Evolutionary conservation across 2,113 vertebrate species (phyloP).

Genomic region (Oncorhynchus clarkii): DNA sequence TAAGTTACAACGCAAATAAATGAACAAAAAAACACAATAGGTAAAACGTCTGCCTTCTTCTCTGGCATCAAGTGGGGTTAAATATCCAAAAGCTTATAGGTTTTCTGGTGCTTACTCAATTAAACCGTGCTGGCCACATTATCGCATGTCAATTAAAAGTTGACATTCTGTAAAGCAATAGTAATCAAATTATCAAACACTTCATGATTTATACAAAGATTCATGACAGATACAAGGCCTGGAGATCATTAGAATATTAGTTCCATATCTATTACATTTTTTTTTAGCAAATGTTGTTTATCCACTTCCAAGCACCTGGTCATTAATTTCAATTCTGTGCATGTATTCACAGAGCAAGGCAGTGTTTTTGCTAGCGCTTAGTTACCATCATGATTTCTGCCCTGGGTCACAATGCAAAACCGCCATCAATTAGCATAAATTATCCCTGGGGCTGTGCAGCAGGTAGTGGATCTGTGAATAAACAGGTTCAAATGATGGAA

Average conservation of each 20-base stretch:
- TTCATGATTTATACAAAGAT: too few relatives aligned
- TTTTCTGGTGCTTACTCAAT: too few relatives aligned
- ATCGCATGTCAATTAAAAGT: too few relatives aligned
- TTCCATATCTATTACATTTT: neutral
- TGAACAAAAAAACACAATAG: too few relatives aligned
- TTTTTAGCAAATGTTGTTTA: neutral
- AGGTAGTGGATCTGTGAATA: neutral
- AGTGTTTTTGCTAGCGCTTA: neutral
- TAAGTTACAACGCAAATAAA: too few relatives aligned
- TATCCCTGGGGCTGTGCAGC: neutral
- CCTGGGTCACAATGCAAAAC: constrained; percentile 1
- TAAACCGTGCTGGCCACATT: too few relatives aligned
- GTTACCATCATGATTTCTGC: neutral
- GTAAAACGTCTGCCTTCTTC: too few relatives aligned
- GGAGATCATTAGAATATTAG: neutral
- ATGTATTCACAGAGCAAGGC: neutral
- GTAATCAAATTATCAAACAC: too few relatives aligned
- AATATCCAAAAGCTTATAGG: too few relatives aligned
- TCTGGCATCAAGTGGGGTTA: too few relatives aligned
- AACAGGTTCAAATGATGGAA: neutral
- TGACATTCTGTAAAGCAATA: too few relatives aligned
- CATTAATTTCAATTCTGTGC: neutral
- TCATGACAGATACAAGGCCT: neutral
- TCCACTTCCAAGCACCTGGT: neutral
- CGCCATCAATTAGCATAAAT: neutral